Evolutionary conservation across 2,797 vertebrate species (phyloP), one percentile per base, ranked within the genome.

Genomic region (Urophycis tenuis): DNA sequence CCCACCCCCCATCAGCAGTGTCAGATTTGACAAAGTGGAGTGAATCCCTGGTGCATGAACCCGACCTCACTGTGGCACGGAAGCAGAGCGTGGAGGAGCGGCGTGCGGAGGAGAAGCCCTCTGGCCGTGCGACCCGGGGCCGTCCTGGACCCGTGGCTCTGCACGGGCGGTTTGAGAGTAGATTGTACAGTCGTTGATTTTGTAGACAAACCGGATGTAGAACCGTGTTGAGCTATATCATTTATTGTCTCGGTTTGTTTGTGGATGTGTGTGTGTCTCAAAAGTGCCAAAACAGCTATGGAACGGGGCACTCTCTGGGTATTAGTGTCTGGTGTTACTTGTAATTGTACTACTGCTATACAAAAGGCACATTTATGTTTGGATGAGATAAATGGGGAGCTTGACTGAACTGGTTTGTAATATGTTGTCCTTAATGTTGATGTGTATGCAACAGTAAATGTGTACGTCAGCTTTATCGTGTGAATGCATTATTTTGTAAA

Each of bases 371-470:
- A 70, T 70, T 70, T 31, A 11, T 32, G 14, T 71, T 19, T 71
- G 69, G 15, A 71, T 19, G 69, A 71, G 5, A 32, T 17, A 17
- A 32, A 17, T 71, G 17, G 19, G 14, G 31, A 71, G 31, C 53
- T 71, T 75, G 35, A 45, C 14, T 74, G 70, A 49, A 25, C 25
- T 22, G 1, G 19, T 78, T 72, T 67, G 5, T 78, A 71, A 67
- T 22, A 30, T 30, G 30, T 36, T 34, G 33, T 25, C 78, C 77
- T 84, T 83, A 82, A 76, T 84, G 75, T 86, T 77, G n/a, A 80
- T 17, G 74, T 85, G 72, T 78, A 70, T 81, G 19, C 74, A 79
- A 88, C 79, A 85, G 82, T 86, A 88, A 84, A 88, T 33, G 45
- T 39, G 84, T 77, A 70, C 73, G 83, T 88, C 86, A 83, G 82